Conservation (phyloP, 2,888 invertebrate genomes). For the Camponotus fellah region DNA sequence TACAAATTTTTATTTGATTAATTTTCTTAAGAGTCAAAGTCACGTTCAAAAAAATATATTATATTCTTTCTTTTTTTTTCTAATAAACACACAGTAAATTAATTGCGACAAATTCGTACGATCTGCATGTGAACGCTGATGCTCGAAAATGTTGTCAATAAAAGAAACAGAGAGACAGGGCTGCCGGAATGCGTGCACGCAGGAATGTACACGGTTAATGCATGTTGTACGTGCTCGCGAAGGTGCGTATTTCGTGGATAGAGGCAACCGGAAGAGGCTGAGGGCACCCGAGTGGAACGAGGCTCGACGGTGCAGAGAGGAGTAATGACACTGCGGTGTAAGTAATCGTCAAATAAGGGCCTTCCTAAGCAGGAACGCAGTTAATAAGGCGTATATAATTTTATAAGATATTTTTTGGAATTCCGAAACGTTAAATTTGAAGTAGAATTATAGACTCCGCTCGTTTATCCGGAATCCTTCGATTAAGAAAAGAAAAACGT, state of each 20-base stretch:
- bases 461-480: background rate
- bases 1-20: no score
- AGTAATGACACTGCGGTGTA: conserved; percentile 61
- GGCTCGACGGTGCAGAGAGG: conserved; percentile 56
- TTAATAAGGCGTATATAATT: conserved; percentile 33
- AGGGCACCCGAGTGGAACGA: conserved; percentile 63
- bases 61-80: background rate
- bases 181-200: conserved; percentile 25
- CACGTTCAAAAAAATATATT: background rate
- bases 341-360: conserved; percentile 60
- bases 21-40: no score
- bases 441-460: background rate
- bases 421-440: background rate
- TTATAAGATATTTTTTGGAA: background rate
- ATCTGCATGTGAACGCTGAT: conserved; percentile 3
- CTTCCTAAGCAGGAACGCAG: conserved; percentile 30
- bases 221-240: conserved; percentile 43
- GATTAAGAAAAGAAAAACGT: background rate
- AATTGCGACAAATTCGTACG: conserved; percentile 41
- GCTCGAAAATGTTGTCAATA: conserved; percentile 42
- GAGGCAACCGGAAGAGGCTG: conserved; percentile 65
- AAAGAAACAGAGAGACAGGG: conserved; percentile 53
- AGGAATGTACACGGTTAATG: conserved; percentile 52
- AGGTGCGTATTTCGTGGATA: conserved; percentile 63
- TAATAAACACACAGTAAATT: conserved; percentile 7